Conservation (phyloP, 53 echinoderm and acorn worm species). For the Mesocentrotus franciscanus region DNA sequence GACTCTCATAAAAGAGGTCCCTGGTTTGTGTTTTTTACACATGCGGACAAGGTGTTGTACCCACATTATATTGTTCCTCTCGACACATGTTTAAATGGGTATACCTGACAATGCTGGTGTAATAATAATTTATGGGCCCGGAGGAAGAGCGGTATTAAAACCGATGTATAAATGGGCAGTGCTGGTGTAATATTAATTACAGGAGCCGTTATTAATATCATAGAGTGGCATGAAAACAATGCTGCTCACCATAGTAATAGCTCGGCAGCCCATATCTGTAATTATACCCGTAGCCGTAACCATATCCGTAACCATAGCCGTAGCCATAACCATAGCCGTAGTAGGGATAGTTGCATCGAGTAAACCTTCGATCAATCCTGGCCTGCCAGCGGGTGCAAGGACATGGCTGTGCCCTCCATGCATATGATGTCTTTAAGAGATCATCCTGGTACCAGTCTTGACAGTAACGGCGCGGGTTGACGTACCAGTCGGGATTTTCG, state of each 20-base stretch:
- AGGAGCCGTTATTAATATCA: too few species aligned
- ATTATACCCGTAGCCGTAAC: too few species aligned
- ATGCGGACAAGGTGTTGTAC: too few species aligned
- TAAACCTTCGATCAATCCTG: conserved; percentile 6
- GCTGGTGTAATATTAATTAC: too few species aligned
- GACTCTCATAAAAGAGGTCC: too few species aligned
- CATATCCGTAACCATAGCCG: neutral
- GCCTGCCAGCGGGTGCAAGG: conserved; percentile 16
- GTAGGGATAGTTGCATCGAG: conserved; percentile 11
- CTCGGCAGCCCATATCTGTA: neutral
- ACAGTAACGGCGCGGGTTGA: conserved; percentile 55
- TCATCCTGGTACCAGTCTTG: conserved; percentile 49
- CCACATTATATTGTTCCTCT: too few species aligned
- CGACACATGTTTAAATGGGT: too few species aligned
- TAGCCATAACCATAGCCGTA: neutral
- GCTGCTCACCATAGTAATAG: neutral
- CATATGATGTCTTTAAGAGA: neutral
- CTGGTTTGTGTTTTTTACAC: too few species aligned
- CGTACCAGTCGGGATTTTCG: neutral
- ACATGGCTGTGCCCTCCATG: conserved; percentile 15
- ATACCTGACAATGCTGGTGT: too few species aligned
- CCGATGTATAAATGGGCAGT: too few species aligned
- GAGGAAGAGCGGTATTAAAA: too few species aligned
- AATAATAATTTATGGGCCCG: too few species aligned
- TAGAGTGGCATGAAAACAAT: neutral